Conservation (phyloP, 2,888 invertebrate species). For the Agonopterix heracliana region DNA sequence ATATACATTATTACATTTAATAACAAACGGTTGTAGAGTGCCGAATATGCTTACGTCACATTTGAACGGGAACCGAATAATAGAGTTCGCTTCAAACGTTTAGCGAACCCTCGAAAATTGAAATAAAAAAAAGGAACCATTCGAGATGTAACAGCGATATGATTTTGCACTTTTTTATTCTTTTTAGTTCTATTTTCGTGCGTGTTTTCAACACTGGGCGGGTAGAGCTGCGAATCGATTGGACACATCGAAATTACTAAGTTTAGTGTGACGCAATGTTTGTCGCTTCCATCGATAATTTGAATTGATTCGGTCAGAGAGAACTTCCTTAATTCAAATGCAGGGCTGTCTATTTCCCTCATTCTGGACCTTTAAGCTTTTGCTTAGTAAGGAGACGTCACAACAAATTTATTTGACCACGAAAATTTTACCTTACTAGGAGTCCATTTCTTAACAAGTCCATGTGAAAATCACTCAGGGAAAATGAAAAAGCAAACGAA, state of each 20-base stretch:
- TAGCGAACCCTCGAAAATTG: conserved; percentile 73
- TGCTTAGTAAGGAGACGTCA: no score
- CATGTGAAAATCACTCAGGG: no score
- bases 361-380: no score
- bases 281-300: conserved; percentile 9
- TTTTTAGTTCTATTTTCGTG: conserved; percentile 45
- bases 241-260: conserved; percentile 31
- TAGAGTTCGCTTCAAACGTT: conserved; percentile 72
- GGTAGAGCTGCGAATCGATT: conserved; percentile 48
- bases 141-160: conserved; percentile 74
- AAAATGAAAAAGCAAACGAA: no score
- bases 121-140: conserved; percentile 67
- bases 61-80: conserved; percentile 59
- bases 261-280: conserved; percentile 8
- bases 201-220: conserved; percentile 58
- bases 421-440: no score
- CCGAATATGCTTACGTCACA: conserved; percentile 71
- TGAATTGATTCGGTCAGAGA: conserved; percentile 5
- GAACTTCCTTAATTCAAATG: neutral
- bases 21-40: conserved; percentile 65
- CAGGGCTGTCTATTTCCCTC: no score
- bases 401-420: no score
- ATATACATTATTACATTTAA: conserved; percentile 71
- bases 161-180: conserved; percentile 69
- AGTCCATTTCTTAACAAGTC: no score